phyloP scores from a whole-genome alignment of 2,888 invertebrate genomes.

The Epistrophe grossulariae region DNA sequence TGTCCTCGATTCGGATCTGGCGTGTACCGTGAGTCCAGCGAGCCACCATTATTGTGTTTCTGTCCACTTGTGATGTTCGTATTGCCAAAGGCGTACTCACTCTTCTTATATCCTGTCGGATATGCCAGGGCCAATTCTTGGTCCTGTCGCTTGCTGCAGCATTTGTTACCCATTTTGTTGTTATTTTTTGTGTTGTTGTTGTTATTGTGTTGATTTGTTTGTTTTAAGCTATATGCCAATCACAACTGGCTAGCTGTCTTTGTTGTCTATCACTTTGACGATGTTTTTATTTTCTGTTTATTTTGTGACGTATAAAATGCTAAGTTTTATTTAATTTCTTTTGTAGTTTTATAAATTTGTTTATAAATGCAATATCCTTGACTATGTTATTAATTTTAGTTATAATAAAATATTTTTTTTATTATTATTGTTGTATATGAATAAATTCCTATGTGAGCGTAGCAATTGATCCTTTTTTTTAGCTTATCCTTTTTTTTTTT shows the following conservation, averaged over 20 bases:
- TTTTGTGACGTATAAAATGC: conserved; percentile 73
- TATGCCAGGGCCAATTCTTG: conserved; percentile 85
- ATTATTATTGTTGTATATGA: conserved; percentile 67
- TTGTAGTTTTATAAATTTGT: conserved; percentile 62
- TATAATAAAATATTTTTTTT: conserved; percentile 53
- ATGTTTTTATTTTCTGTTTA: conserved; percentile 33
- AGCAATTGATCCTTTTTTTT: conserved; percentile 75
- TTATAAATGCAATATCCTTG: conserved; percentile 76
- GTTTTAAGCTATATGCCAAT: conserved; percentile 52
- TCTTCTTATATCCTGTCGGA: conserved; percentile 83
- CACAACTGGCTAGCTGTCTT: conserved; percentile 62
- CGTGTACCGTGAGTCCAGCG: conserved; percentile 88
- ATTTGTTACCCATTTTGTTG: conserved; percentile 91
- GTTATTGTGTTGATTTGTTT: background rate
- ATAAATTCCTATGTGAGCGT: conserved; percentile 70
- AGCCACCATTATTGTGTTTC: conserved; percentile 84
- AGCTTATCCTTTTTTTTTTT: conserved; percentile 55
- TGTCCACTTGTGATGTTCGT: conserved; percentile 83
- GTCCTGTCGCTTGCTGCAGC: conserved; percentile 94
- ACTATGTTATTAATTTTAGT: conserved; percentile 62
- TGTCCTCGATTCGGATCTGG: conserved; percentile 91
- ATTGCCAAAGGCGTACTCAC: conserved; percentile 83
- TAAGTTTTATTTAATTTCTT: conserved; percentile 52
- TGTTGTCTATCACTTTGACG: conserved; percentile 63
- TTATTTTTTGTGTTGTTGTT: conserved; percentile 3